Evolutionary conservation across 2,888 invertebrate species (phyloP).

Genomic region (Eledona agricola): DNA sequence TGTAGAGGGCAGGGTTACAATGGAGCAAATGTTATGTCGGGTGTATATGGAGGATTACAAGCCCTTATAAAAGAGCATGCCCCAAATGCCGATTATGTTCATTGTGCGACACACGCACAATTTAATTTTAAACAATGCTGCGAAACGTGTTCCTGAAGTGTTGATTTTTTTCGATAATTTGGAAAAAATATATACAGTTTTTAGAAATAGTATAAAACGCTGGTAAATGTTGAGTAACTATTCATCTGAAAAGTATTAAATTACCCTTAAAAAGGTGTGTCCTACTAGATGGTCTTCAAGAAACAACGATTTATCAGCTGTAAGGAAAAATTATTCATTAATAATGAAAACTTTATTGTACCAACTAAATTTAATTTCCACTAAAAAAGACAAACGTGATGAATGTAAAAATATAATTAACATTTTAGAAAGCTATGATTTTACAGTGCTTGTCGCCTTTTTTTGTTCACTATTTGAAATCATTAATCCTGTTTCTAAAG

Average conservation of each 20-base stretch:
- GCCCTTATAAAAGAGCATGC: too few relatives aligned
- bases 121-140: too few relatives aligned
- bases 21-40: too few relatives aligned
- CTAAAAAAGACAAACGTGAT: neutral
- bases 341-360: slow-evolving; percentile 1
- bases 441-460: slow-evolving; percentile 46
- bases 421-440: slow-evolving; percentile 40
- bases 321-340: slow-evolving; percentile 1
- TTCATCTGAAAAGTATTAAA: slow-evolving; percentile 1
- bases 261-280: slow-evolving; percentile 2
- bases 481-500: slow-evolving; percentile 48
- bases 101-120: too few relatives aligned
- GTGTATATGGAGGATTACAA: too few relatives aligned
- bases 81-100: too few relatives aligned
- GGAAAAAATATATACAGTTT: slow-evolving; percentile 1
- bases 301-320: slow-evolving; percentile 1
- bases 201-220: slow-evolving; percentile 1
- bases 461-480: slow-evolving; percentile 51
- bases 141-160: too few relatives aligned
- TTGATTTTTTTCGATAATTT: too few relatives aligned
- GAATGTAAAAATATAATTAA: slow-evolving; percentile 35
- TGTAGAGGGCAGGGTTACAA: slow-evolving; percentile 1
- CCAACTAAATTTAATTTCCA: slow-evolving; percentile 1
- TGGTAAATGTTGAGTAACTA: neutral
- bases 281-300: slow-evolving; percentile 1